Percentiles rank a stretch among this genome's conserved stretches.
phyloP scores from a whole-genome alignment of 2,888 invertebrate genomes.

The Platycheirus rosarum region DNA sequence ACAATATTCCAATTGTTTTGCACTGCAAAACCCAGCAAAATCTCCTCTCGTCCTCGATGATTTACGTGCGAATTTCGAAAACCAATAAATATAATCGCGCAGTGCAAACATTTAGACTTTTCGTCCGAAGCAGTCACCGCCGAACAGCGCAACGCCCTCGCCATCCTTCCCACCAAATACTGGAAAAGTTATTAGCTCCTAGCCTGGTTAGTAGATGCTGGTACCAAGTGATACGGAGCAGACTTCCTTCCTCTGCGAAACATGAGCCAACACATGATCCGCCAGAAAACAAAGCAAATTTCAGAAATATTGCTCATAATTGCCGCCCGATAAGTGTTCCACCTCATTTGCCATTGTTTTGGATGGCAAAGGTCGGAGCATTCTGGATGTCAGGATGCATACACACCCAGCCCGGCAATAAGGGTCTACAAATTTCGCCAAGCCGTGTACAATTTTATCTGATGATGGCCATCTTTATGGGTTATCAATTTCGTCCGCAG shows the following conservation, averaged over 20 bases:
- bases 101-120: conserved; percentile 55
- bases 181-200: conserved; percentile 43
- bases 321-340: conserved; percentile 65
- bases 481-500: conserved; percentile 68
- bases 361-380: background rate
- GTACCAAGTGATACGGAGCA: conserved; percentile 60
- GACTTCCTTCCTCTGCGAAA: conserved; percentile 4
- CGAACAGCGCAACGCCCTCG: background rate
- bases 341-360: conserved; percentile 49
- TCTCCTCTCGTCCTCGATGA: conserved; percentile 36
- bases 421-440: conserved; percentile 49
- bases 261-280: conserved; percentile 13
- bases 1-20: conserved; percentile 44
- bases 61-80: conserved; percentile 55
- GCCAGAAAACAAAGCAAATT: conserved; percentile 47
- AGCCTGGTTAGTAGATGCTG: conserved; percentile 28
- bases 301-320: conserved; percentile 68
- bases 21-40: conserved; percentile 7
- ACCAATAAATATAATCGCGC: conserved; percentile 69
- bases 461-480: conserved; percentile 60
- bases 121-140: background rate
- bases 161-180: background rate
- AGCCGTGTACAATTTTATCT: conserved; percentile 44
- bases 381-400: background rate
- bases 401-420: conserved; percentile 6